A percentile compares a stretch with the other conserved stretches of the same genome.
These are phyloP conservation scores for Troides oblongomaculatus DNA, from an alignment of 2,888 invertebrate genomes.

Conservation along the genomic window DNA sequence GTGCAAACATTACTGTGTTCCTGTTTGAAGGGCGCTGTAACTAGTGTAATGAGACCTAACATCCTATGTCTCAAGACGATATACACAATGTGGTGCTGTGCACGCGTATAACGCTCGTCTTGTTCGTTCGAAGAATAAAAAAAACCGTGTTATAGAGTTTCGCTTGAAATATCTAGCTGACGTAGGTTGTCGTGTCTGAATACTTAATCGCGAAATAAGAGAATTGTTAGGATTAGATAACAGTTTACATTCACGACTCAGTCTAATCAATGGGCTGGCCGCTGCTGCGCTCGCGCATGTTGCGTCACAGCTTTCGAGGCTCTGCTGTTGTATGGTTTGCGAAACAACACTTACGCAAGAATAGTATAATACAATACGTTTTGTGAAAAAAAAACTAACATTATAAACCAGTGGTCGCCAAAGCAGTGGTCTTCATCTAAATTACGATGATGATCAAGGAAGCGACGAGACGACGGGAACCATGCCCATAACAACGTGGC, in stretches of 20 bases:
- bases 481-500: too few relatives aligned
- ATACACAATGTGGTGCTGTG: too few relatives aligned
- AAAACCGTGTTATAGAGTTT: not conserved
- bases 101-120: too few relatives aligned
- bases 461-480: too few relatives aligned
- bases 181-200: slow-evolving; percentile 3
- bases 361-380: slow-evolving; percentile 56
- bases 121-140: too few relatives aligned
- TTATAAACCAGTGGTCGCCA: not conserved
- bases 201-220: slow-evolving; percentile 33
- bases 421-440: too few relatives aligned
- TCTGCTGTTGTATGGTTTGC: slow-evolving; percentile 57
- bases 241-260: slow-evolving; percentile 62
- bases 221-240: slow-evolving; percentile 59
- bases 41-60: too few relatives aligned
- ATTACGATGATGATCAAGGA: too few relatives aligned
- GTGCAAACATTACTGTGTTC: too few relatives aligned
- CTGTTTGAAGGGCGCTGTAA: too few relatives aligned
- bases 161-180: not conserved
- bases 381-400: not conserved
- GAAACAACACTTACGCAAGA: slow-evolving; percentile 69
- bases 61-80: too few relatives aligned
- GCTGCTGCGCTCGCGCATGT: slow-evolving; percentile 48
- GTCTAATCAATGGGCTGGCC: slow-evolving; percentile 70
- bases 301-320: slow-evolving; percentile 74